A percentile compares a stretch with the other conserved stretches of the same genome.
These are phyloP conservation scores for Drosophila obscura DNA, from an alignment of 1,140 invertebrate genomes.

Conservation along the genomic window DNA sequence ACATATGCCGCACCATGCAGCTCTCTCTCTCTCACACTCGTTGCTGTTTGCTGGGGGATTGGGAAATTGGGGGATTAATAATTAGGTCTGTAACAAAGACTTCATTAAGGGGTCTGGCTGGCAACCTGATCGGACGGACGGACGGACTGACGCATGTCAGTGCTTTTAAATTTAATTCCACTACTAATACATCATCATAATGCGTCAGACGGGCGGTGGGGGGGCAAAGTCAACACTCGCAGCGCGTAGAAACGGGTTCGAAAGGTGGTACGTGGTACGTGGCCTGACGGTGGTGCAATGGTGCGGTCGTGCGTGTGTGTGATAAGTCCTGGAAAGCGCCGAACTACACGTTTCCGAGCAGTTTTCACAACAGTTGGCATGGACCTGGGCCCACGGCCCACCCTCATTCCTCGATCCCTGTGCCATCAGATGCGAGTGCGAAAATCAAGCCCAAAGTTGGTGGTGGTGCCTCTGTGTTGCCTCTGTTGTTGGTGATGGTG, in stretches of 20 bases:
- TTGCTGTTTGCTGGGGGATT: conserved; percentile 5
- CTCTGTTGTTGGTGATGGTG: conserved; percentile 51
- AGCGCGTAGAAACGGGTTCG: conserved; percentile 3
- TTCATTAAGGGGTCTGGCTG: conserved; percentile 52
- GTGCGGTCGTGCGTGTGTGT: conserved; percentile 72
- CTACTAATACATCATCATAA: conserved; percentile 79
- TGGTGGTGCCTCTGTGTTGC: conserved; percentile 17
- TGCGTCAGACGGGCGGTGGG: conserved; percentile 32
- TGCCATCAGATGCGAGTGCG: conserved; percentile 5
- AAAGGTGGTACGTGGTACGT: conserved; percentile 44
- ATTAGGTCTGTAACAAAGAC: conserved; percentile 65
- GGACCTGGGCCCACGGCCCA: conserved; percentile 1
- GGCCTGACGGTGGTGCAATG: conserved; percentile 12
- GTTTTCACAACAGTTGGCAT: conserved; percentile 74
- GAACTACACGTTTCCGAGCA: conserved; percentile 66
- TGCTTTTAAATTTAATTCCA: conserved; percentile 77
- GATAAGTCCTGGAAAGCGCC: conserved; percentile 69
- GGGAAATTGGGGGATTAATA: conserved; percentile 36
- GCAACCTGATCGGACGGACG: conserved; percentile 55
- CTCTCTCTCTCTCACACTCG: neutral
- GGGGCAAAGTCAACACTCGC: conserved; percentile 51
- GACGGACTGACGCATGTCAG: conserved; percentile 28
- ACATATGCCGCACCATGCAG: neutral
- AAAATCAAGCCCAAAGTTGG: conserved; percentile 6
- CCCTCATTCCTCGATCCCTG: conserved; percentile 6